Evolutionary conservation across 2,797 vertebrate species (phyloP).

Genomic region (Oryzias sinensis): DNA sequence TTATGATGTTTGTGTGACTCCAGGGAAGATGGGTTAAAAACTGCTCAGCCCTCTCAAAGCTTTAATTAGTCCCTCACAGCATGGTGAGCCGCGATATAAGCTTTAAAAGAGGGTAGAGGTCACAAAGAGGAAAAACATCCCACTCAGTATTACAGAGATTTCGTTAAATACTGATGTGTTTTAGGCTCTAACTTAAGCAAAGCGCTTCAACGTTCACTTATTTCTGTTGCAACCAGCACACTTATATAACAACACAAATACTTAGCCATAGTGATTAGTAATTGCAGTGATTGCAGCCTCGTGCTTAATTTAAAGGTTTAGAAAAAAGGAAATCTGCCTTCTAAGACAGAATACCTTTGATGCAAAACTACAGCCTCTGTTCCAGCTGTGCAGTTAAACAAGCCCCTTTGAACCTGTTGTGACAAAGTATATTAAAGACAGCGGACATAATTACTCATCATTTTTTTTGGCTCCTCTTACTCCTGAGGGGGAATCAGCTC

Average conservation of each 20-base stretch:
- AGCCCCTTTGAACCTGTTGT: conserved; percentile 57
- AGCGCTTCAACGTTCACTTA: conserved; percentile 25
- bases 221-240: conserved; percentile 31
- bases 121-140: conserved; percentile 2
- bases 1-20: too few relatives aligned
- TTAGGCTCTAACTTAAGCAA: conserved; percentile 9
- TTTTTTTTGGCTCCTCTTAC: conserved; percentile 42
- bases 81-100: background rate
- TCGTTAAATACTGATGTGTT: conserved; percentile 4
- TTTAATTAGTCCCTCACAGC: conserved; percentile 20
- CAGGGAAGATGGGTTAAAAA: background rate
- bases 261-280: conserved; percentile 3
- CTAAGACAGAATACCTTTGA: conserved; percentile 52
- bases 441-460: conserved; percentile 43
- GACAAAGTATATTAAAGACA: conserved; percentile 57
- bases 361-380: conserved; percentile 43
- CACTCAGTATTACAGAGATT: too few relatives aligned
- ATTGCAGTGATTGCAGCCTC: conserved; percentile 10
- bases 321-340: conserved; percentile 51
- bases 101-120: conserved; percentile 12
- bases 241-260: conserved; percentile 34
- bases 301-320: conserved; percentile 63
- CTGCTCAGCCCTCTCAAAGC: conserved; percentile 8
- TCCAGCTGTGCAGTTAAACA: conserved; percentile 35
- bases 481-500: conserved; percentile 41